These are phyloP conservation scores for Osmerus mordax DNA, from an alignment of 2,113 vertebrate genomes.

Conservation along the genomic window DNA sequence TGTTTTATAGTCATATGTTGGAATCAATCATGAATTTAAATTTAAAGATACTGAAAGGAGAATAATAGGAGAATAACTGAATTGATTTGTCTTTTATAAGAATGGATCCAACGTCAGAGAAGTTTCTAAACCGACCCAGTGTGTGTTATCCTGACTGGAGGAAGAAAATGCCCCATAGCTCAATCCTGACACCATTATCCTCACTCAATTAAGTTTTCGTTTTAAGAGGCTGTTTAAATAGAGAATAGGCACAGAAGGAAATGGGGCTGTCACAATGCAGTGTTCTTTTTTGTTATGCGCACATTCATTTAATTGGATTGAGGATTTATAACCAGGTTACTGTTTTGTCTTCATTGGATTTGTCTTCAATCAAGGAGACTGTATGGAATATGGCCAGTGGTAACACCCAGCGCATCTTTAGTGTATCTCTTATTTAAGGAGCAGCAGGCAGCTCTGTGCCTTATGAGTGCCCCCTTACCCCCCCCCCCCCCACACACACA, in stretches of 20 bases:
- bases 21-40: too few species aligned
- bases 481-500: not conserved
- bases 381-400: slow-evolving; percentile 55
- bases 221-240: slow-evolving; percentile 59
- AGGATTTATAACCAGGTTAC: slow-evolving; percentile 29
- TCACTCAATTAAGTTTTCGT: slow-evolving; percentile 54
- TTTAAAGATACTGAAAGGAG: too few species aligned
- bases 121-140: slow-evolving; percentile 47
- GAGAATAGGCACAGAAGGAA: slow-evolving; percentile 44
- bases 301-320: slow-evolving; percentile 33
- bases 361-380: slow-evolving; percentile 44
- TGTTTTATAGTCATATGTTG: too few species aligned
- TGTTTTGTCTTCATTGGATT: slow-evolving; percentile 31
- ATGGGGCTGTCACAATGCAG: slow-evolving; percentile 31
- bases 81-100: slow-evolving; percentile 1
- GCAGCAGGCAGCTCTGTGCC: slow-evolving; percentile 42
- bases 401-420: slow-evolving; percentile 59
- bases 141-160: slow-evolving; percentile 58
- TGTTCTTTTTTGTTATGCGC: not conserved
- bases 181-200: slow-evolving; percentile 36
- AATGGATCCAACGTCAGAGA: slow-evolving; percentile 30
- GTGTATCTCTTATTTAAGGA: slow-evolving; percentile 52
- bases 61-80: too few species aligned
- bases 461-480: slow-evolving; percentile 40
- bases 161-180: slow-evolving; percentile 31